These are phyloP conservation scores for Ctenopoma multispine DNA, from an alignment of 2,797 vertebrate species.

Conservation along the genomic window DNA sequence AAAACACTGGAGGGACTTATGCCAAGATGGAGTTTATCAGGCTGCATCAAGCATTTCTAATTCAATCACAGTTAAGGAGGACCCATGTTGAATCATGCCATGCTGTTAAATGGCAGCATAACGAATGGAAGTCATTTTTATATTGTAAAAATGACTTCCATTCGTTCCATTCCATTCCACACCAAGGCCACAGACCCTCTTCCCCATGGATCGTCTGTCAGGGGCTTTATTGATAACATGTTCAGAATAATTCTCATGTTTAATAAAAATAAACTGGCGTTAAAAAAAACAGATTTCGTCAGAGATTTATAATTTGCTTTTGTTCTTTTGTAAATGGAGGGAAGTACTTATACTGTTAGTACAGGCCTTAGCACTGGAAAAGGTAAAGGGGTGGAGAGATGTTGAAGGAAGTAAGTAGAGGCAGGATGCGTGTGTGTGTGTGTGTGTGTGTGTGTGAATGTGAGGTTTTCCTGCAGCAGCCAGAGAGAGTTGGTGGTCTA, in stretches of 20 bases:
- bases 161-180: too few species aligned
- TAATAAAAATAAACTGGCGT: not conserved
- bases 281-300: constrained; percentile 5
- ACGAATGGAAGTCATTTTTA: constrained; percentile 74
- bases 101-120: constrained; percentile 67
- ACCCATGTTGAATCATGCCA: constrained; percentile 56
- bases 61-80: constrained; percentile 59
- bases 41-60: constrained; percentile 48
- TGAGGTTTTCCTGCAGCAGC: constrained; percentile 61
- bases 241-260: not conserved
- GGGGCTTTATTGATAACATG: constrained; percentile 37
- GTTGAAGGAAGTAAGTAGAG: constrained; percentile 50
- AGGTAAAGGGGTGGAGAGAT: constrained; percentile 61
- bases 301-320: not conserved
- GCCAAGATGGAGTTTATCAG: constrained; percentile 51
- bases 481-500: constrained; percentile 72
- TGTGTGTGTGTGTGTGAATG: constrained; percentile 25
- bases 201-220: constrained; percentile 61
- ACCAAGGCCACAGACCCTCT: constrained; percentile 53
- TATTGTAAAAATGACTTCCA: too few species aligned
- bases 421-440: constrained; percentile 21
- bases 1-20: constrained; percentile 19
- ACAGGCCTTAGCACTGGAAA: constrained; percentile 51
- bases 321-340: constrained; percentile 18
- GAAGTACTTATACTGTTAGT: constrained; percentile 16